Percentiles rank a stretch among this genome's conserved stretches.
Evolutionary conservation across 2,113 vertebrate genomes (phyloP).

Genomic region (Synchiropus splendidus): DNA sequence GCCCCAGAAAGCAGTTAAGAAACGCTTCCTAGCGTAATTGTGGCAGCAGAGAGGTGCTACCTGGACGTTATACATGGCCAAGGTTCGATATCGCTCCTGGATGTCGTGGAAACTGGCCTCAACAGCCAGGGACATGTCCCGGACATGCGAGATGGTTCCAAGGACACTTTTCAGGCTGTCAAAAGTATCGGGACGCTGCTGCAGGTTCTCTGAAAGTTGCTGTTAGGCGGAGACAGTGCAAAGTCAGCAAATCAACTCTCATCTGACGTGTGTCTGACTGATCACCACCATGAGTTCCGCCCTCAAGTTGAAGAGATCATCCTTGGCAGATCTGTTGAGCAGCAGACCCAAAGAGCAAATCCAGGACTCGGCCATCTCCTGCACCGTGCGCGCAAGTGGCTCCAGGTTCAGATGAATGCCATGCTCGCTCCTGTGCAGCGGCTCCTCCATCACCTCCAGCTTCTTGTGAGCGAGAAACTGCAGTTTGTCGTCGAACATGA

Average conservation of each 20-base stretch:
- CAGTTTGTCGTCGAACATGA: slow-evolving; percentile 78
- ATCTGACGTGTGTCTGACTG: not conserved
- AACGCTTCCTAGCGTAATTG: not conserved
- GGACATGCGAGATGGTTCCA: slow-evolving; percentile 73
- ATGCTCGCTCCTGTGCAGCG: slow-evolving; percentile 67
- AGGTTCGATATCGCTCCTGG: slow-evolving; percentile 81
- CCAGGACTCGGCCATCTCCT: slow-evolving; percentile 74
- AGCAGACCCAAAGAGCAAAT: slow-evolving; percentile 73
- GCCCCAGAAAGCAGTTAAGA: not conserved
- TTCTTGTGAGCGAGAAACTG: slow-evolving; percentile 70
- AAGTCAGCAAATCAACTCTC: not conserved
- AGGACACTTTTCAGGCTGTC: slow-evolving; percentile 83
- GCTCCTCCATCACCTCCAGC: slow-evolving; percentile 68
- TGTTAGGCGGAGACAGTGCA: slow-evolving; percentile 28
- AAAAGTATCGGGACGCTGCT: slow-evolving; percentile 67
- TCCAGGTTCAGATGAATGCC: slow-evolving; percentile 76
- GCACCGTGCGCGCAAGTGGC: slow-evolving; percentile 65
- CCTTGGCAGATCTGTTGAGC: slow-evolving; percentile 75
- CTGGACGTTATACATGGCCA: slow-evolving; percentile 72
- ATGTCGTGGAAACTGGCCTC: slow-evolving; percentile 76
- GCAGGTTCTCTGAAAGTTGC: slow-evolving; percentile 66
- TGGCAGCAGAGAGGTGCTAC: slow-evolving; percentile 66
- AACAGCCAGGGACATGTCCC: slow-evolving; percentile 70
- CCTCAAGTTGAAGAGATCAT: slow-evolving; percentile 70
- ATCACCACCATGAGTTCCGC: slow-evolving; percentile 73